Evolutionary conservation across 1,140 invertebrate genomes (phyloP), one percentile per base, ranked within the genome.

Genomic region (Aphelenchoides fujianensis): DNA sequence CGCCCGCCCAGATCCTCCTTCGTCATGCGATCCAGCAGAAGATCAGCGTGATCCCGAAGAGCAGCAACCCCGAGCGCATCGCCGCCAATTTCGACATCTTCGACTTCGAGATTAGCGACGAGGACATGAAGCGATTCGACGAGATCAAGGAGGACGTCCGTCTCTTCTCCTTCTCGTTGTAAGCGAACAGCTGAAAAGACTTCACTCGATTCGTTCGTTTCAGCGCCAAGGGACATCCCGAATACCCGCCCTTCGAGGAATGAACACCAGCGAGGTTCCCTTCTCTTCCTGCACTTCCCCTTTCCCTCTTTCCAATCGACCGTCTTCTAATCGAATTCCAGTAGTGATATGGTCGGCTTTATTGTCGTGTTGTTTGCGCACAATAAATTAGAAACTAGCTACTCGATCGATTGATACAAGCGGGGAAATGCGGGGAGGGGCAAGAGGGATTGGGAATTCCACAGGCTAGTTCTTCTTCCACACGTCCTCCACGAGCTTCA

Each of bases 11-110:
- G 86, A 86, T 95, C 41, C 28, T 54, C n/a, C 12, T 76, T n/a
- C 28, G 67, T 27, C 63, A 79, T 27, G 3, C 74, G 34, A 59
- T 75, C 23, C 71, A 79, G 36, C 28, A 83, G 48, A 82, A 80
- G 2, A 73, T 84, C 7, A 86, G 89, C 41, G 90, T 91, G 19
- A 92, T 95, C 82, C 92, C 92, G 52, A 95, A 94, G 86, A 85
- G 82, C 37, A 70, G 80, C 31, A 85, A 79, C 32, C 79, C 80
- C 9, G 69, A 70, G 23, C 74, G 85, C 55, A 81, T 87, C 35
- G 61, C 78, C 54, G 74, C 85, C 69, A 86, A 86, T 62, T 74
- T 76, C 53, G 23, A 76, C 34, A 53, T 79, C 2, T 77, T 80
- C 54, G 77, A 79, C 53, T 79, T 79, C 55, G 35, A 55, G 27